A percentile compares a stretch with the other conserved stretches of the same genome.
Evolutionary conservation across 2,113 vertebrate genomes (phyloP).

Genomic region (Nothocercus julius): DNA sequence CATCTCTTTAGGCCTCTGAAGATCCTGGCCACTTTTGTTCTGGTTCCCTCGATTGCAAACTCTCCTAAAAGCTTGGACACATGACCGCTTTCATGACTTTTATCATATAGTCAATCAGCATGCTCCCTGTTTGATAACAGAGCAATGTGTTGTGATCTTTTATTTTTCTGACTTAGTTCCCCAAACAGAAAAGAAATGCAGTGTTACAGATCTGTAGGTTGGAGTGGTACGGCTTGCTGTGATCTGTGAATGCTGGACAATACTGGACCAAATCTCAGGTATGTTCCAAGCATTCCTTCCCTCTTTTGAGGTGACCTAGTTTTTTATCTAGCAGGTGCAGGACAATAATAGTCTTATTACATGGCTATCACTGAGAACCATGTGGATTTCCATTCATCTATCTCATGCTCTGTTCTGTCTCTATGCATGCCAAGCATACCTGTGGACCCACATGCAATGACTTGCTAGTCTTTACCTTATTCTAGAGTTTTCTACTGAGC

Average conservation of each 20-base stretch:
- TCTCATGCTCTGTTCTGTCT: not conserved
- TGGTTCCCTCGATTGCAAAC: not conserved
- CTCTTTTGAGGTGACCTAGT: not conserved
- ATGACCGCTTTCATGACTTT: not conserved
- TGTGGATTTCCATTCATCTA: not conserved
- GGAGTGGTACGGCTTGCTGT: not conserved
- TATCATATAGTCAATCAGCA: not conserved
- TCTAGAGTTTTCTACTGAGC: not conserved
- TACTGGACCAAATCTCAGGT: not conserved
- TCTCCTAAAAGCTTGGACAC: not conserved
- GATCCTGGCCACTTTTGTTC: not conserved
- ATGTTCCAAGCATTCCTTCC: not conserved
- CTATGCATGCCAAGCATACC: not conserved
- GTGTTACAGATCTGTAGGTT: not conserved
- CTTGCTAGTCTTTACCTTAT: not conserved
- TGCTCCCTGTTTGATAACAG: not conserved
- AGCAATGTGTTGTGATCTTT: not conserved
- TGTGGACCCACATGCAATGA: not conserved
- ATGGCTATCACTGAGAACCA: not conserved
- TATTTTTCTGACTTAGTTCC: not conserved
- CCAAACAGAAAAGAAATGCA: not conserved
- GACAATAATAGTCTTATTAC: not conserved
- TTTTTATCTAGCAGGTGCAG: not conserved
- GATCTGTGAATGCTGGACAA: not conserved
- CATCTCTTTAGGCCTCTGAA: not conserved